These are phyloP conservation scores for Cepaea nemoralis DNA, from an alignment of 1,140 invertebrate species.

Conservation along the genomic window DNA sequence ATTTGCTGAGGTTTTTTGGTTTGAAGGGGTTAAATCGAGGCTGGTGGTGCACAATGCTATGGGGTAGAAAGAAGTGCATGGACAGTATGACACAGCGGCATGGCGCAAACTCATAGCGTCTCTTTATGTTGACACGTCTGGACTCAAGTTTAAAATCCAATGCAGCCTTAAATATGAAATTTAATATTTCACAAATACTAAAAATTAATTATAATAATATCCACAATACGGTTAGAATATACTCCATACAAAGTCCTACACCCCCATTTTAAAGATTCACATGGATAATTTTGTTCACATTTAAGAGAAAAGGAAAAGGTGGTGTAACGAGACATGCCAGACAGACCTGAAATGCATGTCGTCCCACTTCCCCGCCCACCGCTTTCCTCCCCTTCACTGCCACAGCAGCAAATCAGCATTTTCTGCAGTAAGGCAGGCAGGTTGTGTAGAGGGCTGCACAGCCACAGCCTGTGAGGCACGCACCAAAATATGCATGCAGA, in stretches of 20 bases:
- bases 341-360: conserved; percentile 41
- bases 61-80: conserved; percentile 17
- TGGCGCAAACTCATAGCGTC: conserved; percentile 36
- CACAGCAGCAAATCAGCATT: conserved; percentile 26
- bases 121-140: conserved; percentile 37
- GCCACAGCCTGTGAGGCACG: conserved; percentile 19
- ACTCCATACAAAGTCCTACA: background rate
- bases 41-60: background rate
- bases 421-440: conserved; percentile 37
- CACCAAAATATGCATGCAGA: conserved; percentile 31
- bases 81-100: conserved; percentile 23
- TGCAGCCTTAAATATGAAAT: background rate
- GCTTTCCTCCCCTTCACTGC: conserved; percentile 11
- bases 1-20: background rate
- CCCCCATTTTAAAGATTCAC: conserved; percentile 1
- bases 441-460: conserved; percentile 39
- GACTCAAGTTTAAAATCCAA: background rate
- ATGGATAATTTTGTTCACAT: conserved; percentile 16
- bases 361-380: conserved; percentile 30
- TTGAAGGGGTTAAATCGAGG: background rate
- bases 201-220: background rate
- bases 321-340: conserved; percentile 32
- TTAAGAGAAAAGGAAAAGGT: conserved; percentile 18
- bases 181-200: background rate
- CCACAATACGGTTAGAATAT: background rate